phyloP scores from a whole-genome alignment of 2,797 vertebrate genomes.

The Hybognathus amarus region DNA sequence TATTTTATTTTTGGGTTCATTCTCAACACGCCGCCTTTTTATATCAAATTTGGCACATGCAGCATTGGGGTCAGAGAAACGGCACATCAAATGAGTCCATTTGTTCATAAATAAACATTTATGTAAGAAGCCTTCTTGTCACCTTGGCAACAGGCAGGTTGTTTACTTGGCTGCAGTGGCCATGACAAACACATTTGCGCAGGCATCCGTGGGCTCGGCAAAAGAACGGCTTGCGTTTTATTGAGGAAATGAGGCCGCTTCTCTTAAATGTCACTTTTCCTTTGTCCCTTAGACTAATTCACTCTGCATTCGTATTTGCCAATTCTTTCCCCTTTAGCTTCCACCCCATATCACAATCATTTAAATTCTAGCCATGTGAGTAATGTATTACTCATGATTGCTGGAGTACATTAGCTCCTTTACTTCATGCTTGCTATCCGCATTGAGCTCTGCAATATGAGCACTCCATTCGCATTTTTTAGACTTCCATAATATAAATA shows the following conservation, averaged over 20 bases:
- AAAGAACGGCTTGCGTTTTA: slow-evolving; percentile 37
- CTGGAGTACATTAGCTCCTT: slow-evolving; percentile 53
- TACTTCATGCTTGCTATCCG: slow-evolving; percentile 42
- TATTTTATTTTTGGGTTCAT: background rate
- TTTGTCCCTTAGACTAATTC: slow-evolving; percentile 59
- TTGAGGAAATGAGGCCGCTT: slow-evolving; percentile 51
- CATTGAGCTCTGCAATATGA: slow-evolving; percentile 23
- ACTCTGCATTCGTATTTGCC: slow-evolving; percentile 4
- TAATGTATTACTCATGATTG: slow-evolving; percentile 61
- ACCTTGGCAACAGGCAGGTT: slow-evolving; percentile 65
- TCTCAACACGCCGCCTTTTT: slow-evolving; percentile 29
- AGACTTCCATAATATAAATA: slow-evolving; percentile 41
- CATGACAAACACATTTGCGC: slow-evolving; percentile 61
- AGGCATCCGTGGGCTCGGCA: slow-evolving; percentile 50
- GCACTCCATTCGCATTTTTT: slow-evolving; percentile 39
- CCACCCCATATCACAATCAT: slow-evolving; percentile 40
- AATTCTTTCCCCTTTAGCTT: slow-evolving; percentile 24
- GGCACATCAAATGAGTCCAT: slow-evolving; percentile 59
- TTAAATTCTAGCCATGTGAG: slow-evolving; percentile 59
- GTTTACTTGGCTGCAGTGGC: slow-evolving; percentile 57
- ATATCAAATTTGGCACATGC: slow-evolving; percentile 48
- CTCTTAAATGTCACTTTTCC: slow-evolving; percentile 60
- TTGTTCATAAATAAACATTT: slow-evolving; percentile 63
- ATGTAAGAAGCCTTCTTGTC: slow-evolving; percentile 61
- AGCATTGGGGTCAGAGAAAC: slow-evolving; percentile 47